Base-by-base conservation (phyloP, 2,797 vertebrate species). In the Heliangelus exortis region DNA sequence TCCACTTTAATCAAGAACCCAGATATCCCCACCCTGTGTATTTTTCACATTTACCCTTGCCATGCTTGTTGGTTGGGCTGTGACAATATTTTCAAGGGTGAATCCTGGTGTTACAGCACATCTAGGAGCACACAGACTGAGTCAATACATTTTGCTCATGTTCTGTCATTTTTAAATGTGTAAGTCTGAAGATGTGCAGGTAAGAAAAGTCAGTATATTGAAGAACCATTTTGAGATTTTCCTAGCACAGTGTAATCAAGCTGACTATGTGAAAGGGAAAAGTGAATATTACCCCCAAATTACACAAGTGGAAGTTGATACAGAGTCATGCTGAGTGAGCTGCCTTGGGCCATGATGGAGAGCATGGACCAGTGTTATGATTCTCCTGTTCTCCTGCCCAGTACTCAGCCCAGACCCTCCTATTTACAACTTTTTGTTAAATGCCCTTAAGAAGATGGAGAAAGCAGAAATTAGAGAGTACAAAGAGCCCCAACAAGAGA, bases 221-320 rank as follows among this genome's bases (percentile, higher is more conserved):
- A 75, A 59, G 36, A 85, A 63, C 11, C 10, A 26, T 43, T 86
- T 92, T 84, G 76, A 63, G 36, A 47, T 47, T 84, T 91, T 88
- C 43, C 17, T 65, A 72, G 41, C 34, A 41, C 22, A 29, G 7
- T 80, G n/a, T 14, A 84, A 87, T 28, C 4, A 15, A 36, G 47
- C 21, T 21, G 16, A 53, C 69, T 67, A 63, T 78, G 12, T 59
- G 33, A 92, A 67, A 18, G n/a, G n/a, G 15, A 58, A 76, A 65
- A 14, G 41, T 53, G 36, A 71, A 18, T 26, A 43, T 86, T 69
- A 79, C 29, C 41, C 28, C 19, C 31, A 55, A 31, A 68, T 96
- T 19, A n/a, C 28, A 33, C 41, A 80, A 74, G 29, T 31, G 31
- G 76, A 87, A 89, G 71, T 39, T 62, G 43, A 63, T 84, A 76